Percentiles rank a stretch among this genome's conserved stretches.
Conservation (phyloP, 2,888 invertebrate genomes). For the Ctenicera cuprea region DNA sequence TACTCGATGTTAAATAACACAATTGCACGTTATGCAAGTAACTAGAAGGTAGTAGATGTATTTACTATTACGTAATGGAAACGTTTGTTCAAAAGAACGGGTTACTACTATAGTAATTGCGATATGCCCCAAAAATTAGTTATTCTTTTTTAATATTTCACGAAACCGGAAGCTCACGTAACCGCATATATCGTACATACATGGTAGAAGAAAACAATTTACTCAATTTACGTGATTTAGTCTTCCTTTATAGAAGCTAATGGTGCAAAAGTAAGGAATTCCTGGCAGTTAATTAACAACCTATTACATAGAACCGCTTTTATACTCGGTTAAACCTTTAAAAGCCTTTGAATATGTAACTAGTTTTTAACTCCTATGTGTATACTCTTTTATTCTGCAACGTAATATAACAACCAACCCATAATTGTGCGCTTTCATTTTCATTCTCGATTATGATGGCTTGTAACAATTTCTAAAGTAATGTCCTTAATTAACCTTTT, state of each 20-base stretch:
- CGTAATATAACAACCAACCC: neutral
- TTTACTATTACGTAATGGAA: slow-evolving; percentile 5
- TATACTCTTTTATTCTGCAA: neutral
- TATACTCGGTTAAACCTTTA: neutral
- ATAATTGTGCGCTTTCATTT: slow-evolving; percentile 8
- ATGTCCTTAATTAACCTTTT: neutral
- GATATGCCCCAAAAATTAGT: slow-evolving; percentile 11
- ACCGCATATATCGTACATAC: neutral
- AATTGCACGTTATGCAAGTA: neutral
- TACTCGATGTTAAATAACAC: neutral
- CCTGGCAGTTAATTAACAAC: slow-evolving; percentile 15
- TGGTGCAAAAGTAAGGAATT: slow-evolving; percentile 16
- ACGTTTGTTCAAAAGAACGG: neutral
- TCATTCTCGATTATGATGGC: neutral
- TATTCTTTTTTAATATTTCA: slow-evolving; percentile 7
- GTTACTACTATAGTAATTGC: slow-evolving; percentile 2
- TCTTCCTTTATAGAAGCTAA: slow-evolving; percentile 14
- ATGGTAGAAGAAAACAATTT: slow-evolving; percentile 6
- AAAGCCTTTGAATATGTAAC: slow-evolving; percentile 12
- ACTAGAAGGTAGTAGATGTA: neutral
- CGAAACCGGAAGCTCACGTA: neutral
- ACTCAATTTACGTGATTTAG: slow-evolving; percentile 7
- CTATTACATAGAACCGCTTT: slow-evolving; percentile 5
- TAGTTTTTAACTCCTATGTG: neutral
- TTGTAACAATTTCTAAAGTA: neutral